Base-by-base conservation (phyloP, 2,113 vertebrate species). In the Rhinichthys klamathensis region DNA sequence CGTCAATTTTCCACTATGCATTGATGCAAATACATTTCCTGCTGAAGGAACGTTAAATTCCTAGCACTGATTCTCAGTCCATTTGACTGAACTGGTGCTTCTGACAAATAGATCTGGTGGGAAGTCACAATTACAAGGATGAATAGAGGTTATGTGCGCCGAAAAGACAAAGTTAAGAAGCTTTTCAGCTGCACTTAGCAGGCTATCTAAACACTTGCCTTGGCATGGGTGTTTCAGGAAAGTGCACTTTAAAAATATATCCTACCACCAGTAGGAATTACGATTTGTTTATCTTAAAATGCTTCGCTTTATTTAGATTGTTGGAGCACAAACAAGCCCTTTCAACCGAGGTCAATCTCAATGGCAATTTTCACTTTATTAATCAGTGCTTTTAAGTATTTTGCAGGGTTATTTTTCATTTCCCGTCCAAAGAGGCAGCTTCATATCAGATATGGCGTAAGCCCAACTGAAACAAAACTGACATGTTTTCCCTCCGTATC, bases 381-480 rank as follows among this genome's bases (percentile, higher is more conserved):
- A 86, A 88, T 83, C 79, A 83, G 81, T 78, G 58, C 73, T 91
- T 94, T 90, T 85, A 84, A 78, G 88, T 88, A 88, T 90, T 56
- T 90, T 87, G 46, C 70, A 78, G 73, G 89, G 85, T 91, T 90
- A 90, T 92, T 92, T 93, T 93, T 92, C 87, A 94, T 94, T 94
- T 93, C 92, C 93, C 90, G 90, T 89, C 89, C 87, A 51, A 86
- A 88, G 84, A 87, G 82, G 30, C 78, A 92, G 93, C 91, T 93
- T 90, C 80, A 81, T 92, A 93, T 93, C 90, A 87, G 11, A 6
- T 8, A 84, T 93, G 92, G 93, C 93, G 87, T 18, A 70, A 23
- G 72, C 86, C 93, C 93, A 95, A 93, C 27, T 72, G 87, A 91
- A 94, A 93, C 92, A 95, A 56, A 94, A 90, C 89, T 78, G 35